Evolutionary conservation across 1,140 invertebrate species (phyloP), one percentile per base, ranked within the genome.

Genomic region (Nasonia longicornis): DNA sequence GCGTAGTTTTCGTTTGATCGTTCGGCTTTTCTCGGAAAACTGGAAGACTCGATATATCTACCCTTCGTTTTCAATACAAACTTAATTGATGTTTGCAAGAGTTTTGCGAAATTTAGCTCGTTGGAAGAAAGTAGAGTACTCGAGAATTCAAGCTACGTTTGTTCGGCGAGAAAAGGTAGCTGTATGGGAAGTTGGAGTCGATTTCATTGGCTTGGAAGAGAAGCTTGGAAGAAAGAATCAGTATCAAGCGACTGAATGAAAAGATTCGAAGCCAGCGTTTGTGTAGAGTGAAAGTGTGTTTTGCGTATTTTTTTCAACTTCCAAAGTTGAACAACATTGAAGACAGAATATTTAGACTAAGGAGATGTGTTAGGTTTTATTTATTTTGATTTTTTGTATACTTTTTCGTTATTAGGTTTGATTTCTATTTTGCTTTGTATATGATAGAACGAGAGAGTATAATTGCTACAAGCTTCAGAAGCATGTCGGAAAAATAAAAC

Each of bases 11-110:
- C 42, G 35, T 45, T 74, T 16, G 64, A 38, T 67, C 22, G 38
- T 82, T 84, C 71, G 63, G 75, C 64, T 77, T 71, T 75, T 82
- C 71, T 83, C 76, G 75, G 73, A 81, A 75, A 84, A 84, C 74
- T 87, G 87, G 86, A 88, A 88, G 87, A 87, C 86, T 84, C 84
- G 75, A 84, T 42, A 42, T 42, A 42, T 84, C 75, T 81, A 79
- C 81, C 80, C 78, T 45, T 76, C 63, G 77, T 73, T 29, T 48
- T 58, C 8, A 11, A 26, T 58, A 58, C 16, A 58, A 58, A 58
- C 16, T 58, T 58, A 58, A 58, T 7, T 20, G 20, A 42, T 42
- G 8, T 42, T 58, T 58, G 52, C 20, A 58, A 58, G 16, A 20
- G 20, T n/a, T 58, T 58, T 58, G 52, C 52, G 52, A 58, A 16